phyloP scores from a whole-genome alignment of 2,888 invertebrate species.

The Nephrotoma appendiculata region DNA sequence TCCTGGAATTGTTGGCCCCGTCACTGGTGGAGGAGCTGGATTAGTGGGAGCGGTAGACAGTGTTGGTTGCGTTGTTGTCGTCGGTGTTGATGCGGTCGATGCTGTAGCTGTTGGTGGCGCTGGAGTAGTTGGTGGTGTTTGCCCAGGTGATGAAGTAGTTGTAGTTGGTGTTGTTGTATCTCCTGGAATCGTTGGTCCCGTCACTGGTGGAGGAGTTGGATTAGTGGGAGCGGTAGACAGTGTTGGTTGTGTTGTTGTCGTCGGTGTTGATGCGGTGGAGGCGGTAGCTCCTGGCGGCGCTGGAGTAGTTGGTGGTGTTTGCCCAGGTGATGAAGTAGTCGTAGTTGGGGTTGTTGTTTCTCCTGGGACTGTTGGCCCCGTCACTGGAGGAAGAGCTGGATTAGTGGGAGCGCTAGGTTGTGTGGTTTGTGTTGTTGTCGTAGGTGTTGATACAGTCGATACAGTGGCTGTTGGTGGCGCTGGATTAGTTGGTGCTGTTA shows the following conservation, averaged over 20 bases:
- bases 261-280: constrained; percentile 5
- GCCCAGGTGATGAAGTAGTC: constrained; percentile 14
- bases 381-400: no score
- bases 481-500: background rate
- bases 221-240: constrained; percentile 11
- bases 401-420: no score
- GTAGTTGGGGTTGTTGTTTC: background rate
- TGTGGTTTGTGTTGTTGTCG: no score
- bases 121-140: constrained; percentile 13
- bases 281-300: constrained; percentile 15
- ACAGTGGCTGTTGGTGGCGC: background rate
- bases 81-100: constrained; percentile 6
- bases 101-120: constrained; percentile 15
- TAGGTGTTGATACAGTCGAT: background rate
- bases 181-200: background rate
- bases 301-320: constrained; percentile 12
- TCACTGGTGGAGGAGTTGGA: constrained; percentile 5
- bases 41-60: background rate
- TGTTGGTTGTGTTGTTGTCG: constrained; percentile 13
- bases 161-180: background rate
- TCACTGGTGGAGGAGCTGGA: background rate
- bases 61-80: constrained; percentile 4
- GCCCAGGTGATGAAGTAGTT: constrained; percentile 13
- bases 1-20: background rate
- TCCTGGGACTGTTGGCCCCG: no score